phyloP scores from a whole-genome alignment of 2,797 vertebrate species.

The Helostoma temminkii region DNA sequence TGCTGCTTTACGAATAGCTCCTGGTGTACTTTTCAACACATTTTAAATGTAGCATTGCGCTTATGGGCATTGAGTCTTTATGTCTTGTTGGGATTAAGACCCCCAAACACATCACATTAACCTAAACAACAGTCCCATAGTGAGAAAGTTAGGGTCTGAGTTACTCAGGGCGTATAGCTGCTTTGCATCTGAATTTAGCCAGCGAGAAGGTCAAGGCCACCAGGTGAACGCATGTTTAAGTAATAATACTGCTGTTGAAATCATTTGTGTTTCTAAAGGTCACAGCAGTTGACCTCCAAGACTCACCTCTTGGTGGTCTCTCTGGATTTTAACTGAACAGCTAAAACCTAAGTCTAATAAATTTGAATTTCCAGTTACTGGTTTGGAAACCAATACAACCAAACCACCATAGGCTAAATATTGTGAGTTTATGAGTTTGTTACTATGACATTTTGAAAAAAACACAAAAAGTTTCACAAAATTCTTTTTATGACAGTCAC shows the following conservation, averaged over 20 bases:
- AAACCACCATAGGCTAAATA: not conserved
- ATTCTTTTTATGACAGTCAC: conserved; percentile 12
- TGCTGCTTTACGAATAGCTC: conserved; percentile 19
- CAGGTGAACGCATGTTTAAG: conserved; percentile 57
- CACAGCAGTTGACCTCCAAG: conserved; percentile 40
- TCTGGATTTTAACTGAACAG: conserved; percentile 2
- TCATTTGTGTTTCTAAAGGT: conserved; percentile 49
- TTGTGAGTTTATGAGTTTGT: conserved; percentile 31
- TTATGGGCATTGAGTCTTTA: conserved; percentile 35
- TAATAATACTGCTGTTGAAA: conserved; percentile 51
- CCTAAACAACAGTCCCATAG: conserved; percentile 36
- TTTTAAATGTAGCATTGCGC: conserved; percentile 1
- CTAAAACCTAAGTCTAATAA: too few species aligned
- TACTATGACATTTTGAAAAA: conserved; percentile 18
- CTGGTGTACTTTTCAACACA: conserved; percentile 10
- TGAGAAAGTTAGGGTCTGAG: conserved; percentile 30
- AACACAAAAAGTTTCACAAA: conserved; percentile 9
- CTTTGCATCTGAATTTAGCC: conserved; percentile 48
- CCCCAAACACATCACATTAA: conserved; percentile 40
- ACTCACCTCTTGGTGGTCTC: conserved; percentile 5
- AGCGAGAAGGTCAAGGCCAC: conserved; percentile 51
- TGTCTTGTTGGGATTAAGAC: conserved; percentile 31
- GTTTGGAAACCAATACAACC: conserved; percentile 19
- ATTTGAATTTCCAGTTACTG: conserved; percentile 15
- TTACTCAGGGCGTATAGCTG: conserved; percentile 21